phyloP scores from a whole-genome alignment of 2,888 invertebrate species.

The Sphecodes monilicornis region DNA sequence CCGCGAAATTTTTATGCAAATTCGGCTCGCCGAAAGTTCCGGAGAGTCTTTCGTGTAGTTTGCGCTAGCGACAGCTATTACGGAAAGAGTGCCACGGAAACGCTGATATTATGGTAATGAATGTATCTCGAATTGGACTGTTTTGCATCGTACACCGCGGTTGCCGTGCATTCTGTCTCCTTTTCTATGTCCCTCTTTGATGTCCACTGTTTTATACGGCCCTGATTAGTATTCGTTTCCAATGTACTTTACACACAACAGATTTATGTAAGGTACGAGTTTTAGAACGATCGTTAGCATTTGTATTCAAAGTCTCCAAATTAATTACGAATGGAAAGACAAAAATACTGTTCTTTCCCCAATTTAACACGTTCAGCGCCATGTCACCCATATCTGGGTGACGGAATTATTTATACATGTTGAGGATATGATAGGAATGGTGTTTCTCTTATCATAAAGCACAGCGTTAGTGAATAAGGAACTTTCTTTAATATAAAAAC shows the following conservation, averaged over 20 bases:
- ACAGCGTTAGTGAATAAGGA: no score
- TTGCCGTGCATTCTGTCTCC: not conserved
- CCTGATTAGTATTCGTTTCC: not conserved
- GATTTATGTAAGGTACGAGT: not conserved
- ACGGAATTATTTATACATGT: no score
- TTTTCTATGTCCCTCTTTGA: constrained; percentile 1
- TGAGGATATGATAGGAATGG: no score
- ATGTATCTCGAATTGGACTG: constrained; percentile 35
- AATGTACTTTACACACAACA: not conserved
- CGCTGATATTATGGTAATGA: constrained; percentile 37
- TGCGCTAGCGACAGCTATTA: constrained; percentile 24
- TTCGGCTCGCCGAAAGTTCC: constrained; percentile 8
- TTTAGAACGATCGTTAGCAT: not conserved
- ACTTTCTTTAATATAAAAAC: no score
- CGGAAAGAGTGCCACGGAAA: constrained; percentile 18
- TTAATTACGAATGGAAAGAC: not conserved
- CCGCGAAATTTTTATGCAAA: constrained; percentile 42
- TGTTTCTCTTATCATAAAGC: no score
- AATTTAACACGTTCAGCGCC: no score
- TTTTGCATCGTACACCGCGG: constrained; percentile 23
- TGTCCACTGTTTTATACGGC: not conserved
- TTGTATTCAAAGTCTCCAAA: not conserved
- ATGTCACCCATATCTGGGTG: no score
- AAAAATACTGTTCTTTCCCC: not conserved
- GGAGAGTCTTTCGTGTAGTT: not conserved